Evolutionary conservation across 1,140 invertebrate species (phyloP).

Genomic region (Zaprionus gabonicus): DNA sequence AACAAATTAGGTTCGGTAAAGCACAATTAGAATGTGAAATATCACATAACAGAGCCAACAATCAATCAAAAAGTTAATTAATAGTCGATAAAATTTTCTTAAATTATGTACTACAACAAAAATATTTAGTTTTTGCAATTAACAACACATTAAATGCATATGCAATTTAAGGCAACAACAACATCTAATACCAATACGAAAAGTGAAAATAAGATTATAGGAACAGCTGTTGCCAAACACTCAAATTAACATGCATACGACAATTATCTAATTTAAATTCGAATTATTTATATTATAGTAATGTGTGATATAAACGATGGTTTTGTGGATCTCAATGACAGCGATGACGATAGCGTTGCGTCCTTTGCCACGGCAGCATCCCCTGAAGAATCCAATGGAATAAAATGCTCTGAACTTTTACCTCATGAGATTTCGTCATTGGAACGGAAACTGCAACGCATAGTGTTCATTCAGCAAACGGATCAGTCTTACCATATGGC

Average conservation of each 20-base stretch:
- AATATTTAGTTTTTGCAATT: too few species aligned
- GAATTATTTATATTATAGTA: not conserved
- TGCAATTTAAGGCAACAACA: not conserved
- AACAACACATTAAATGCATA: too few species aligned
- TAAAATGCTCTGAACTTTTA: slow-evolving; percentile 11
- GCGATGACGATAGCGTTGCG: slow-evolving; percentile 15
- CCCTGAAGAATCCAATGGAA: not conserved
- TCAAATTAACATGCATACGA: not conserved
- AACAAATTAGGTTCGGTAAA: not conserved
- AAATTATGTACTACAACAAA: too few species aligned
- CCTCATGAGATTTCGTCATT: slow-evolving; percentile 31
- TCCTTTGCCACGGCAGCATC: slow-evolving; percentile 14
- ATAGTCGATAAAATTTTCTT: not conserved
- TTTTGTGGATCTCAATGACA: not conserved
- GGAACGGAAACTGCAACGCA: slow-evolving; percentile 31
- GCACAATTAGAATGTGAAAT: not conserved
- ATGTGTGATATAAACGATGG: not conserved
- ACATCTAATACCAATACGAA: not conserved
- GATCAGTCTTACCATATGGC: slow-evolving; percentile 50
- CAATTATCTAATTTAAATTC: not conserved
- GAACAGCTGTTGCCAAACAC: not conserved
- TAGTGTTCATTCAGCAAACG: slow-evolving; percentile 47
- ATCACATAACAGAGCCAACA: not conserved
- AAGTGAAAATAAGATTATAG: not conserved
- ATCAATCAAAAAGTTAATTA: not conserved